Evolutionary conservation across 2,888 invertebrate species (phyloP).

Genomic region (Tinea semifulvella): DNA sequence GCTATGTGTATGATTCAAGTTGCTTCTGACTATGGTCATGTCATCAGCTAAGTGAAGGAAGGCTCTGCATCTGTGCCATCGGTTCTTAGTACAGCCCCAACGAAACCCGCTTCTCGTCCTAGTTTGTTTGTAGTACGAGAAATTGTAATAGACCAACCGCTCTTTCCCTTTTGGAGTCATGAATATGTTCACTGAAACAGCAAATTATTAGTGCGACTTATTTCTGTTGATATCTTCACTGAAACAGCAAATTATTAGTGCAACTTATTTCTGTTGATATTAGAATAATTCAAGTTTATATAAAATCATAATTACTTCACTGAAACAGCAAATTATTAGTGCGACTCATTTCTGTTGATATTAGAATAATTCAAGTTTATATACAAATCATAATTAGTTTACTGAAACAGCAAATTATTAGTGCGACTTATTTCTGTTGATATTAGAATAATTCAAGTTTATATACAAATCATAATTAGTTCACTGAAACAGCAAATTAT

Average conservation of each 20-base stretch:
- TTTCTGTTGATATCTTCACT: not conserved
- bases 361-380: too few species aligned
- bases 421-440: slow-evolving; percentile 14
- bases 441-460: too few species aligned
- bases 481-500: slow-evolving; percentile 43
- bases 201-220: slow-evolving; percentile 19
- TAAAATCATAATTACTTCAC: too few species aligned
- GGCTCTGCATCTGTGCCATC: slow-evolving; percentile 56
- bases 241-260: too few species aligned
- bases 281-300: too few species aligned
- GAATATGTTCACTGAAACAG: slow-evolving; percentile 59
- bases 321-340: too few species aligned
- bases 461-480: too few species aligned
- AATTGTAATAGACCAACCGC: slow-evolving; percentile 45
- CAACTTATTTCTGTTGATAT: too few species aligned
- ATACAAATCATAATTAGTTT: too few species aligned
- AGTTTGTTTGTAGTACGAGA: slow-evolving; percentile 56
- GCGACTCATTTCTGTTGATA: too few species aligned
- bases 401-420: slow-evolving; percentile 40
- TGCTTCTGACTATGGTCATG: slow-evolving; percentile 50
- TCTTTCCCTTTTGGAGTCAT: slow-evolving; percentile 57
- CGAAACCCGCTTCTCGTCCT: slow-evolving; percentile 47
- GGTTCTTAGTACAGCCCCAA: slow-evolving; percentile 59
- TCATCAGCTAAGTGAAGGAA: slow-evolving; percentile 52
- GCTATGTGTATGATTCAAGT: slow-evolving; percentile 52